Percentiles rank a stretch among this genome's conserved stretches.
phyloP scores from a whole-genome alignment of 92 coral and sea anemone genomes.

The Hydrozoanthus gracilis region DNA sequence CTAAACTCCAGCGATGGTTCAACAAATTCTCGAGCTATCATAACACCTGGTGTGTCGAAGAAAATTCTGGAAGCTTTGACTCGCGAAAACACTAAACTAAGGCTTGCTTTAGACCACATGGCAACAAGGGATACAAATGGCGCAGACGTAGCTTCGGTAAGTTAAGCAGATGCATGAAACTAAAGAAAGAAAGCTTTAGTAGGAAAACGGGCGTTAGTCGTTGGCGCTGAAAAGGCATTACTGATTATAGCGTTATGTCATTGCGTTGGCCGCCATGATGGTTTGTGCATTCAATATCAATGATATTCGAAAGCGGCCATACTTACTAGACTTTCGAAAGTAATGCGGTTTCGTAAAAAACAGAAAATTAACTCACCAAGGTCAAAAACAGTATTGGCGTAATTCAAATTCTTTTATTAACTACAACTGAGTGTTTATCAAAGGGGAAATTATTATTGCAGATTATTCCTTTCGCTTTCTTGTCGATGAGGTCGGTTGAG shows the following conservation, averaged over 20 bases:
- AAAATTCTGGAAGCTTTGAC: slow-evolving; percentile 83
- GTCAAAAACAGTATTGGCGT: neutral
- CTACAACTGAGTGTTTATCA: neutral
- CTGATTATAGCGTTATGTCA: neutral
- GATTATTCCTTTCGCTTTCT: slow-evolving; percentile 15
- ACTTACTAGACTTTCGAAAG: neutral
- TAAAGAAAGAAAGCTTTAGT: neutral
- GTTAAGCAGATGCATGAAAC: slow-evolving; percentile 5
- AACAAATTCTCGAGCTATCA: slow-evolving; percentile 60
- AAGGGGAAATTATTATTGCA: neutral
- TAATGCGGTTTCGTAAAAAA: neutral
- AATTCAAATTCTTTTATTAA: neutral
- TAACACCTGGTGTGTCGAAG: slow-evolving; percentile 88
- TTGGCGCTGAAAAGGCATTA: neutral
- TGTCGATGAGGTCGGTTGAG: neutral
- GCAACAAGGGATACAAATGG: slow-evolving; percentile 65
- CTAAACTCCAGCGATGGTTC: slow-evolving; percentile 53
- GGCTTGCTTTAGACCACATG: slow-evolving; percentile 75
- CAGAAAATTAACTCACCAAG: neutral
- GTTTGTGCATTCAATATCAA: neutral
- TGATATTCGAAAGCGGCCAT: slow-evolving; percentile 23
- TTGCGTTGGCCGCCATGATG: slow-evolving; percentile 8
- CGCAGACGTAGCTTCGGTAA: slow-evolving; percentile 82
- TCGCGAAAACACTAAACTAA: slow-evolving; percentile 82
- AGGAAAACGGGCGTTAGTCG: neutral